Evolutionary conservation across 2,888 invertebrate genomes (phyloP).

Genomic region (Caenorhabditis virilis): DNA sequence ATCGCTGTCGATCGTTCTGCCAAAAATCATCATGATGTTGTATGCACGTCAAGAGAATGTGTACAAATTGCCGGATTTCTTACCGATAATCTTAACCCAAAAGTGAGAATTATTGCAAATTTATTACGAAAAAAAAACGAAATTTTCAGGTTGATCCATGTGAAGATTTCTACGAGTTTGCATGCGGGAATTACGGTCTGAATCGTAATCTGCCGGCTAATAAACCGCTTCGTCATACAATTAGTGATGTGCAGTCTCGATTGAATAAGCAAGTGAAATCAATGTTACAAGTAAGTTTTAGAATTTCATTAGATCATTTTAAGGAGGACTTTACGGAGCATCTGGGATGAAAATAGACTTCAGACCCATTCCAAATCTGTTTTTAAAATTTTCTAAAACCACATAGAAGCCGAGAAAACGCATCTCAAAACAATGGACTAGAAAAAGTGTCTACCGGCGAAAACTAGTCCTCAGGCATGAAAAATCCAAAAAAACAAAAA

Average conservation of each 20-base stretch:
- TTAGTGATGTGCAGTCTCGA: constrained; percentile 59
- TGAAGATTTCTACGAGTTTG: constrained; percentile 66
- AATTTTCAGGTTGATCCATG: constrained; percentile 57
- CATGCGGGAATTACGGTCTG: constrained; percentile 65
- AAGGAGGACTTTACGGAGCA: too few species aligned
- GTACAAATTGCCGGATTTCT: constrained; percentile 60
- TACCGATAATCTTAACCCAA: constrained; percentile 62
- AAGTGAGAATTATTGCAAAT: too few species aligned
- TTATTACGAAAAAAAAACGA: too few species aligned
- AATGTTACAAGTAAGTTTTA: constrained; percentile 43
- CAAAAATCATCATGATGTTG: constrained; percentile 47
- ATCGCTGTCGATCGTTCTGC: constrained; percentile 47
- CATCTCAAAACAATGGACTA: too few species aligned
- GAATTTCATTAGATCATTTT: background rate
- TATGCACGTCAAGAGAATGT: constrained; percentile 65
- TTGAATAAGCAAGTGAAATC: constrained; percentile 62
- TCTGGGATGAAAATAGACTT: too few species aligned
- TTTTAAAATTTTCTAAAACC: too few species aligned
- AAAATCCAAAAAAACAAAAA: background rate
- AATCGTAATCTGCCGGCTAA: constrained; percentile 59
- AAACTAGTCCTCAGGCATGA: too few species aligned
- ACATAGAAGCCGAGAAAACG: too few species aligned
- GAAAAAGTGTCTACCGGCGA: too few species aligned
- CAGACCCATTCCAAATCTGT: too few species aligned
- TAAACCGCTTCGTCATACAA: constrained; percentile 62